These are phyloP conservation scores for Papilio protenor DNA, from an alignment of 2,888 invertebrate species.

Conservation along the genomic window DNA sequence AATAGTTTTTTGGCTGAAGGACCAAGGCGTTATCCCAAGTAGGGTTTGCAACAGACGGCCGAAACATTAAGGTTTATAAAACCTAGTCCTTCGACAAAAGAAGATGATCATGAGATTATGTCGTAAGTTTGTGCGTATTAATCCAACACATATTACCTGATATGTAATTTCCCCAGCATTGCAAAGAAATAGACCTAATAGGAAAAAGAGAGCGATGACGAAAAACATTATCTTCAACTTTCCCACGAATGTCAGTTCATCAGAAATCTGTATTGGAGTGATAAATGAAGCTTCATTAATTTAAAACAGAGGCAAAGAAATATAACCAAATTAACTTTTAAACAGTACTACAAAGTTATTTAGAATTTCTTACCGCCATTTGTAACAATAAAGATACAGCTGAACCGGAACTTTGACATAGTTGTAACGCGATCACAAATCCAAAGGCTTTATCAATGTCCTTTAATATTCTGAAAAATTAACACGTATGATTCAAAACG, in stretches of 20 bases:
- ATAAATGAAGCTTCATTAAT: constrained; percentile 12
- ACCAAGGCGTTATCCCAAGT: not conserved
- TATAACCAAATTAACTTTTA: not conserved
- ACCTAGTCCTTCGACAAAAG: not conserved
- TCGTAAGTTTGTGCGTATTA: not conserved
- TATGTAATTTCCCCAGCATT: constrained; percentile 79
- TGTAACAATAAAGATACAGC: constrained; percentile 66
- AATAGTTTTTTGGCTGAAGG: not conserved
- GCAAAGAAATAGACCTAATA: constrained; percentile 73
- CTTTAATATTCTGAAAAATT: constrained; percentile 62
- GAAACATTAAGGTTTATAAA: too few species aligned
- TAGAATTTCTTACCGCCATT: constrained; percentile 57
- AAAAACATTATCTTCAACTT: constrained; percentile 72
- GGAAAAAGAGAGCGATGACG: constrained; percentile 67
- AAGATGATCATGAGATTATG: too few species aligned
- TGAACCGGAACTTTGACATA: constrained; percentile 70
- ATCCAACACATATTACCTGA: constrained; percentile 60
- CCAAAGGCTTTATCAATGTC: constrained; percentile 75
- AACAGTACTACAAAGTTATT: not conserved
- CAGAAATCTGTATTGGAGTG: constrained; percentile 63
- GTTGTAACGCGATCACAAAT: constrained; percentile 69
- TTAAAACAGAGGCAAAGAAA: not conserved
- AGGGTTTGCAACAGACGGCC: too few species aligned
- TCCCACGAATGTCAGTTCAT: constrained; percentile 63
- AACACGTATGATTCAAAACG: not conserved